Evolutionary conservation across 2,113 vertebrate genomes (phyloP).

Genomic region (Neotoma lepida): DNA sequence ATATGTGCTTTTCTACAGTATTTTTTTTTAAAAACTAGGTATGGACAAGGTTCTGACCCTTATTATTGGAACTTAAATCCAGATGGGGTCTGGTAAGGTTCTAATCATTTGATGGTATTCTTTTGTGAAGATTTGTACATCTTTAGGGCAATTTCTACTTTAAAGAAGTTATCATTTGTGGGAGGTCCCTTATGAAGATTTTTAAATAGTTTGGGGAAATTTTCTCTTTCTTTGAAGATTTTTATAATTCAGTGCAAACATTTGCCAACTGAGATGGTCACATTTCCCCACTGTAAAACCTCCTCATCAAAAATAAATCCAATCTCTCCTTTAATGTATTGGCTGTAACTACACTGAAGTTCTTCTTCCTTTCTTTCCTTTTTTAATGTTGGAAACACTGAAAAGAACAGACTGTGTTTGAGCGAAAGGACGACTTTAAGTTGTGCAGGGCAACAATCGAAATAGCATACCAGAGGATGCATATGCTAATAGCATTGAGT

Average conservation of each 20-base stretch:
- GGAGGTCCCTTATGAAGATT: conserved; percentile 84
- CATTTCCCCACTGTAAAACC: conserved; percentile 53
- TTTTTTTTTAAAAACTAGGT: conserved; percentile 78
- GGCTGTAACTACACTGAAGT: not conserved
- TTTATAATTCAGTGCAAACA: conserved; percentile 76
- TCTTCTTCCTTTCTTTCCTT: not conserved
- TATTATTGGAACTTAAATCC: conserved; percentile 85
- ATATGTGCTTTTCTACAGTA: conserved; percentile 85
- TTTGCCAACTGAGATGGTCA: conserved; percentile 73
- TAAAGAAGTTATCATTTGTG: conserved; percentile 85
- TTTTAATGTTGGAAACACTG: conserved; percentile 47
- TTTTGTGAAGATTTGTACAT: conserved; percentile 84
- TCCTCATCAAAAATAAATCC: conserved; percentile 59
- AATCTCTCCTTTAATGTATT: conserved; percentile 64
- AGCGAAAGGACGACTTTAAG: conserved; percentile 57
- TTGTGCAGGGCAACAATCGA: not conserved
- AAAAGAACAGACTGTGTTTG: conserved; percentile 63
- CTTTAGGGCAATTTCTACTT: conserved; percentile 80
- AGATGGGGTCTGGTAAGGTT: conserved; percentile 85
- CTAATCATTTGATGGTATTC: conserved; percentile 82
- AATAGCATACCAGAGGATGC: conserved; percentile 34
- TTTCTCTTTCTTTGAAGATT: conserved; percentile 79
- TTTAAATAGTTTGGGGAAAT: conserved; percentile 75
- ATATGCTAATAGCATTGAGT: conserved; percentile 52
- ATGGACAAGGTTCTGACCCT: conserved; percentile 87